phyloP scores from a whole-genome alignment of 2,797 vertebrate genomes.

The Bufotes viridis region DNA sequence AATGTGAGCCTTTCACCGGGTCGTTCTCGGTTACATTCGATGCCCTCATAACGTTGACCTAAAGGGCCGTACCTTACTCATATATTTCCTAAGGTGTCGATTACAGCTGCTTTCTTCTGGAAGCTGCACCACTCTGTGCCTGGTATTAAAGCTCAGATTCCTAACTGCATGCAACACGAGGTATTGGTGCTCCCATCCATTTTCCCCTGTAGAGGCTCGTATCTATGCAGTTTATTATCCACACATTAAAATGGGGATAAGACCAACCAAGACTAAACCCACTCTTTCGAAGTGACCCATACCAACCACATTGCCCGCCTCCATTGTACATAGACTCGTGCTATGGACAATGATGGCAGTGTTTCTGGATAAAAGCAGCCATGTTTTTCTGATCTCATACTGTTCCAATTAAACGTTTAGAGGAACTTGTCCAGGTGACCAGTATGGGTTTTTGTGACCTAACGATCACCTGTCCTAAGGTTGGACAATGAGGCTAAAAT shows the following conservation, averaged over 20 bases:
- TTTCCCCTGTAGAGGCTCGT: too few relatives aligned
- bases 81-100: neutral
- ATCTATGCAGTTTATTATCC: too few relatives aligned
- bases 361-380: neutral
- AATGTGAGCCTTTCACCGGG: neutral
- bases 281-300: too few relatives aligned
- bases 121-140: neutral
- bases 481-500: too few relatives aligned
- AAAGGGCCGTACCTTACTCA: neutral
- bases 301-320: neutral
- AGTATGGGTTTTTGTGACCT: too few relatives aligned
- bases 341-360: neutral
- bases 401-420: neutral
- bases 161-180: too few relatives aligned
- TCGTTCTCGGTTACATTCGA: neutral
- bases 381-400: neutral
- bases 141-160: neutral
- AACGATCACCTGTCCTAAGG: too few relatives aligned
- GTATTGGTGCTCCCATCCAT: too few relatives aligned
- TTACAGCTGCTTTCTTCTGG: neutral
- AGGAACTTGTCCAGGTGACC: too few relatives aligned
- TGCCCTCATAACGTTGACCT: neutral
- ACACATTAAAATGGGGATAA: too few relatives aligned
- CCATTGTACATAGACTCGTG: neutral
- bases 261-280: too few relatives aligned